Evolutionary conservation across 2,113 vertebrate species (phyloP).

Genomic region (Elephas maximus): DNA sequence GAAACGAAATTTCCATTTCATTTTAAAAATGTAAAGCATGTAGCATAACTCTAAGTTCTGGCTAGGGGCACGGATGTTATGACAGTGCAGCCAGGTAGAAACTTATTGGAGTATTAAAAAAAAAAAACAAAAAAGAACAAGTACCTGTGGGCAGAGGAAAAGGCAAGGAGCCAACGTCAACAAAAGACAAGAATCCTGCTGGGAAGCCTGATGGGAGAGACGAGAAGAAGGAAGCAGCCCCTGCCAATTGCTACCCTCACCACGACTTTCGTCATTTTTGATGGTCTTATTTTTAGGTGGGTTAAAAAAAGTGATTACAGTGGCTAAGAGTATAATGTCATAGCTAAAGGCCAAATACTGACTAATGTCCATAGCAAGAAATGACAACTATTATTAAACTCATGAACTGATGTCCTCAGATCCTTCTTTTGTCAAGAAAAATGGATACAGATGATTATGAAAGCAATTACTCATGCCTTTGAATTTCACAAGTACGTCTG

Average conservation of each 20-base stretch:
- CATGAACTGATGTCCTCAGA: neutral
- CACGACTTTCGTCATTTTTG: neutral
- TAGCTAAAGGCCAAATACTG: neutral
- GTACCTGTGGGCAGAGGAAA: neutral
- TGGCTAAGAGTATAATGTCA: neutral
- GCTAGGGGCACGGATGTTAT: neutral
- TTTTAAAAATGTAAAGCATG: slow-evolving; percentile 5
- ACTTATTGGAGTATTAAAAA: neutral
- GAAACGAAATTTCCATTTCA: slow-evolving; percentile 44
- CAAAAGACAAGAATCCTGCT: neutral
- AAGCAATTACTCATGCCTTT: neutral
- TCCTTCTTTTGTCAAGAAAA: neutral
- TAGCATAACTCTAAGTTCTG: neutral
- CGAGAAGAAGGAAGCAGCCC: neutral
- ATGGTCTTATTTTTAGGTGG: neutral
- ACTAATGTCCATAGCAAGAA: neutral
- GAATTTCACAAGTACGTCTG: neutral
- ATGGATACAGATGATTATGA: neutral
- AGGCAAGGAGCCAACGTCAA: neutral
- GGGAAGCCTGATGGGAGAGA: neutral
- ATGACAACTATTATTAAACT: slow-evolving; percentile 34
- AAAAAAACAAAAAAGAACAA: neutral
- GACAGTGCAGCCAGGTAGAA: neutral
- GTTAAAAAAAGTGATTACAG: neutral
- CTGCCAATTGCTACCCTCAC: neutral